Evolutionary conservation across 2,113 vertebrate species (phyloP).

Genomic region (Lates calcarifer): DNA sequence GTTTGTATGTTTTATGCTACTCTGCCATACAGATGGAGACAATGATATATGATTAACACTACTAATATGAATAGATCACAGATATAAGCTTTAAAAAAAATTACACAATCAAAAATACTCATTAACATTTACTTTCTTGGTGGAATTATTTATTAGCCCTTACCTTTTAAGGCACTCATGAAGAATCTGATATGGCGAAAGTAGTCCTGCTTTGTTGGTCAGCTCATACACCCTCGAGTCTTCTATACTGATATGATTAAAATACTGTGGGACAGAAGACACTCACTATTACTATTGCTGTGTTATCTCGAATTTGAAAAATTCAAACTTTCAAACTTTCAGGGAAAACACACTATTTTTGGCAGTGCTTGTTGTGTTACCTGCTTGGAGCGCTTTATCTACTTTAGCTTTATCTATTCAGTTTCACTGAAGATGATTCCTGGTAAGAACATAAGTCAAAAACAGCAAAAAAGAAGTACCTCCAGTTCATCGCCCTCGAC

Average conservation of each 20-base stretch:
- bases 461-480: constrained; percentile 78
- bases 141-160: neutral
- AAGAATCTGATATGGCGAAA: constrained; percentile 99
- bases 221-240: constrained; percentile 98
- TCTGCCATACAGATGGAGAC: neutral
- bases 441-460: neutral
- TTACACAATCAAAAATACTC: neutral
- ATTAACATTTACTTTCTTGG: neutral
- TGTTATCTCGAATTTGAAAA: neutral
- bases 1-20: neutral
- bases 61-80: neutral
- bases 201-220: constrained; percentile 98
- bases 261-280: constrained; percentile 90
- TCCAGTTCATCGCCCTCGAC: constrained; percentile 97
- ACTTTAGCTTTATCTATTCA: neutral
- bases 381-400: neutral
- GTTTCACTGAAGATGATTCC: neutral
- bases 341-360: neutral
- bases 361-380: neutral
- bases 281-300: neutral
- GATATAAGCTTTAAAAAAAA: neutral
- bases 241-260: constrained; percentile 99
- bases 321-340: neutral
- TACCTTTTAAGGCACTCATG: constrained; percentile 99
- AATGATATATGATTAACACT: neutral